Percentiles rank a stretch among this genome's conserved stretches.
Evolutionary conservation across 2,888 invertebrate genomes (phyloP).

Genomic region (Digitonthophagus gazella): DNA sequence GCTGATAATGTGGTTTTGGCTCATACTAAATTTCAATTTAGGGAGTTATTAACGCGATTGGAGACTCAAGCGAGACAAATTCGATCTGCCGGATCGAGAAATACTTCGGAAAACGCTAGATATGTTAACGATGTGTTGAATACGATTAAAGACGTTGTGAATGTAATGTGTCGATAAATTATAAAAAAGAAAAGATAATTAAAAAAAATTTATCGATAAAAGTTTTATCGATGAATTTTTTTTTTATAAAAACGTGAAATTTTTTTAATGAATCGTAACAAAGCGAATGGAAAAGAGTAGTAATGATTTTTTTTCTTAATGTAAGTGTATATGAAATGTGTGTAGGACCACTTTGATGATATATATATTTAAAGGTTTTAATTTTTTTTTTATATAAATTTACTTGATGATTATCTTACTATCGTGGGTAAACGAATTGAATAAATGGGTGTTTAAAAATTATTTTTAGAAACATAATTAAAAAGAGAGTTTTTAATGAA

Average conservation of each 20-base stretch:
- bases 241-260: background rate
- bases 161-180: constrained; percentile 59
- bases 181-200: constrained; percentile 1
- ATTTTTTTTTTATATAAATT: no score
- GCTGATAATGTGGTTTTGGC: constrained; percentile 80
- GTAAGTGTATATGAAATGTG: constrained; percentile 4
- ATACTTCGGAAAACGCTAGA: constrained; percentile 66
- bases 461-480: no score
- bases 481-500: no score
- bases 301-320: background rate
- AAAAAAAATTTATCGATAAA: no score
- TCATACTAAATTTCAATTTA: constrained; percentile 84
- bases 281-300: background rate
- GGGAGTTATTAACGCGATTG: constrained; percentile 68
- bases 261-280: background rate
- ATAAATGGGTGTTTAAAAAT: no score
- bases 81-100: constrained; percentile 67
- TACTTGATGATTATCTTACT: no score
- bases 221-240: no score
- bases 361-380: no score
- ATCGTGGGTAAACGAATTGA: no score
- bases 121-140: constrained; percentile 71
- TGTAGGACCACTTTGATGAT: no score
- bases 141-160: constrained; percentile 69
- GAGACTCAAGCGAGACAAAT: constrained; percentile 68